A percentile compares a stretch with the other conserved stretches of the same genome.
Conservation (phyloP, 2,797 vertebrate species). For the Sternotherus odoratus region DNA sequence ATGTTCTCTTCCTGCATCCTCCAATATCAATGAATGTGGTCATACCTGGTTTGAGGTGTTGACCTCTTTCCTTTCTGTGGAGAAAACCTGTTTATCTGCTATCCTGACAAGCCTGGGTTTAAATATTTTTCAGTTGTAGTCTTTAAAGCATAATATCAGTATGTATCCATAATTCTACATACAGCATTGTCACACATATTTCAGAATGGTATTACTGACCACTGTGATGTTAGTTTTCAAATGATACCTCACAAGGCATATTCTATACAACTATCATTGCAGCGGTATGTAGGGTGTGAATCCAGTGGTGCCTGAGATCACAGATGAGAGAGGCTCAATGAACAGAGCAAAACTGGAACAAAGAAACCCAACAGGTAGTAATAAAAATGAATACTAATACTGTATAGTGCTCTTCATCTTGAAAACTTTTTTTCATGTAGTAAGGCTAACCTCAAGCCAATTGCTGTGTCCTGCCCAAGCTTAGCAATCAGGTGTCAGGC, state of each 20-base stretch:
- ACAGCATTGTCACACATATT: background rate
- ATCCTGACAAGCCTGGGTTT: background rate
- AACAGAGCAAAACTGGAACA: background rate
- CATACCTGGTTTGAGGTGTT: background rate
- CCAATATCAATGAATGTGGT: background rate
- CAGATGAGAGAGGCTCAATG: background rate
- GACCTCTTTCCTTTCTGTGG: background rate
- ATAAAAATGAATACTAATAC: background rate
- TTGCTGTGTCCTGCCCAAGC: background rate
- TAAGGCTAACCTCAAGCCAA: accelerated
- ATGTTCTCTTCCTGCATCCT: background rate
- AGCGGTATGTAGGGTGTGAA: background rate
- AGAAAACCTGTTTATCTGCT: background rate
- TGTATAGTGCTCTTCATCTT: background rate
- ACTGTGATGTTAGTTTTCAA: background rate
- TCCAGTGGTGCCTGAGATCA: background rate
- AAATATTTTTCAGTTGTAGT: background rate
- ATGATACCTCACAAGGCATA: background rate
- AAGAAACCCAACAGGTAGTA: background rate
- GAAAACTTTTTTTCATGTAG: background rate
- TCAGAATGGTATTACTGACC: background rate
- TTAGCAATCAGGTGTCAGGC: slow-evolving; percentile 10
- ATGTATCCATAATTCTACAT: background rate
- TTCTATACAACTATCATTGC: background rate
- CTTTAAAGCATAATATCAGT: background rate